Evolutionary conservation across 2,888 invertebrate species (phyloP), one percentile per base, ranked within the genome.

Genomic region (Amphipyra berbera): DNA sequence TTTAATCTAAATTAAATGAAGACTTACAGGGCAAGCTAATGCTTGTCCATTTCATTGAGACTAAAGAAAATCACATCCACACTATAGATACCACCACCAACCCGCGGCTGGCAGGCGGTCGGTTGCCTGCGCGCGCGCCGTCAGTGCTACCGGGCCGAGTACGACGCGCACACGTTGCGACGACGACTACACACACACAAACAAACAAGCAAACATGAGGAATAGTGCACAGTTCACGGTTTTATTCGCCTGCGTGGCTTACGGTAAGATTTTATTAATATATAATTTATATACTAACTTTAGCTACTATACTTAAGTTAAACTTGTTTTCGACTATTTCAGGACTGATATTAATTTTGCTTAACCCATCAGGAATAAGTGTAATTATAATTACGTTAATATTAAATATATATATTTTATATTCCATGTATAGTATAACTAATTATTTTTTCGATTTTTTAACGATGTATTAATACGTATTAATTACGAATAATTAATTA

Each of bases 131-230:
- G 76, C 85, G 82, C 83, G 81, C 86, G 83, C 83, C 50, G 76
- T 83, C 92, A 94, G 94, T 94, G 87, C 86, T 88, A 89, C 86
- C 90, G 89, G 83, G 82, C 86, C 79, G 74, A 88, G 82, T 82
- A 78, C 78, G 76, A 85, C 88, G 91, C 87, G 84, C 86, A 91
- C 92, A 94, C 94, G 94, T 93, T 86, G 82, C 81, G 79, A 81
- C 71, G 5, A 46, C 71, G 9, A 47, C 70, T 62, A 65, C 72
- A 61, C 66, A 61, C 66, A 73, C 73, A 76, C 73, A 79, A 63
- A 75, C 82, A 81, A 54, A 82, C 80, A 77, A 63, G 64, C 78
- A 78, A 84, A 81, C 81, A 94, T 90, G 92, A 89, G 70, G 80
- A 87, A 67, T 81, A 89, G 92, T 92, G 92, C 82, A 84, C 86